These are phyloP conservation scores for Chymomyza caudatula DNA, from an alignment of 2,888 invertebrate species.

Conservation along the genomic window DNA sequence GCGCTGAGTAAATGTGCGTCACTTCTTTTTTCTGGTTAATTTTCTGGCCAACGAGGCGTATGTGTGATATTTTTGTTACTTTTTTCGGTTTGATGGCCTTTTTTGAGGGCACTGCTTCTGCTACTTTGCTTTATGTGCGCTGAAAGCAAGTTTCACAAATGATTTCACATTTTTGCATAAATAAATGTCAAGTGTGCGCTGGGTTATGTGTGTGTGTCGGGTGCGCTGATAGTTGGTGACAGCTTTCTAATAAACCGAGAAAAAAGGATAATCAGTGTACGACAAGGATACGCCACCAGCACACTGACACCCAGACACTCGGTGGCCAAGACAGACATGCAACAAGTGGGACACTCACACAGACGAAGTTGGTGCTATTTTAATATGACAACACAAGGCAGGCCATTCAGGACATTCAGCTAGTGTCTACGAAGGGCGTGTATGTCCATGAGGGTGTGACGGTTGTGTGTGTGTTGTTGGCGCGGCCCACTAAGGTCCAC, in stretches of 20 bases:
- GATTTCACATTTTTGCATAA: conserved; percentile 73
- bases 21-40: background rate
- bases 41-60: background rate
- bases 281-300: conserved; percentile 23
- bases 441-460: conserved; percentile 1
- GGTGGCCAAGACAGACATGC: conserved; percentile 24
- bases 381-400: background rate
- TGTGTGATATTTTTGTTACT: background rate
- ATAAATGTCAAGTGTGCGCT: conserved; percentile 72
- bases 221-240: conserved; percentile 62
- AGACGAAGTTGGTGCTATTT: background rate
- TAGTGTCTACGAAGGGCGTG: background rate
- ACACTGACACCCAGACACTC: background rate
- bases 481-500: conserved; percentile 36
- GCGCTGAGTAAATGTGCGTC: background rate
- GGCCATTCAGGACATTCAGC: background rate
- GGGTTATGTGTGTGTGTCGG: conserved; percentile 20
- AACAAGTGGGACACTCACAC: conserved; percentile 46
- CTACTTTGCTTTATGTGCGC: conserved; percentile 20
- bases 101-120: background rate
- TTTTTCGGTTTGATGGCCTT: background rate
- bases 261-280: conserved; percentile 57
- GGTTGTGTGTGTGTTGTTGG: conserved; percentile 12
- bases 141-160: conserved; percentile 67
- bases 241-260: conserved; percentile 67